phyloP scores from a whole-genome alignment of 2,888 invertebrate species.

The Pardosa pseudoannulata region DNA sequence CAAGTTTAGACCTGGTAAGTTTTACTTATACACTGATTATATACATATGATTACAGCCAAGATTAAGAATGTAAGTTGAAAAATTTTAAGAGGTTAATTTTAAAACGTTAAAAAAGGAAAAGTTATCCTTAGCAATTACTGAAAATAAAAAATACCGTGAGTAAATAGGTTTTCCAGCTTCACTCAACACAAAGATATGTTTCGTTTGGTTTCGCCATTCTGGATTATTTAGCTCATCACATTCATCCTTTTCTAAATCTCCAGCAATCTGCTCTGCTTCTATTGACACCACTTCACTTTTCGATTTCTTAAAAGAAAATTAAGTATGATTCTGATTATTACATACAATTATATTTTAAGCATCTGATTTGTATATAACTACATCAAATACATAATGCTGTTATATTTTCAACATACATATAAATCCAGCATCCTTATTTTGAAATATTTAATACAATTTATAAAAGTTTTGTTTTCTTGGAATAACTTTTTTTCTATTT shows the following conservation, averaged over 20 bases:
- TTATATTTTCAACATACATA: no score
- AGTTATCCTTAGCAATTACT: neutral
- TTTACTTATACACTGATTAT: no score
- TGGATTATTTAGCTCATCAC: conserved; percentile 55
- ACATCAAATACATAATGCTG: no score
- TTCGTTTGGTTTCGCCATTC: conserved; percentile 66
- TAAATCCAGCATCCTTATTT: no score
- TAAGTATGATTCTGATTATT: no score
- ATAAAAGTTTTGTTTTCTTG: no score
- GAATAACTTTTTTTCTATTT: no score
- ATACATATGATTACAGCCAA: no score
- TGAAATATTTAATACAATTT: no score
- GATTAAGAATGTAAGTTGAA: neutral
- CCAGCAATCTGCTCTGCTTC: conserved; percentile 42
- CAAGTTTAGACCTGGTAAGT: no score
- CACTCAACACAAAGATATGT: conserved; percentile 90
- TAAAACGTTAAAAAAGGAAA: conserved; percentile 22
- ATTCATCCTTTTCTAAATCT: conserved; percentile 44
- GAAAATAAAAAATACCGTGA: conserved; percentile 78
- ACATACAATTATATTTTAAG: no score
- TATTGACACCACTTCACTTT: conserved; percentile 41
- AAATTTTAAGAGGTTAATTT: neutral
- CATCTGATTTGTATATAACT: no score
- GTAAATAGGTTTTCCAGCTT: conserved; percentile 98
- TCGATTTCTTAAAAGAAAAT: conserved; percentile 33